Base-by-base conservation (phyloP, 2,797 vertebrate species). In the Poeciliopsis turneri region DNA sequence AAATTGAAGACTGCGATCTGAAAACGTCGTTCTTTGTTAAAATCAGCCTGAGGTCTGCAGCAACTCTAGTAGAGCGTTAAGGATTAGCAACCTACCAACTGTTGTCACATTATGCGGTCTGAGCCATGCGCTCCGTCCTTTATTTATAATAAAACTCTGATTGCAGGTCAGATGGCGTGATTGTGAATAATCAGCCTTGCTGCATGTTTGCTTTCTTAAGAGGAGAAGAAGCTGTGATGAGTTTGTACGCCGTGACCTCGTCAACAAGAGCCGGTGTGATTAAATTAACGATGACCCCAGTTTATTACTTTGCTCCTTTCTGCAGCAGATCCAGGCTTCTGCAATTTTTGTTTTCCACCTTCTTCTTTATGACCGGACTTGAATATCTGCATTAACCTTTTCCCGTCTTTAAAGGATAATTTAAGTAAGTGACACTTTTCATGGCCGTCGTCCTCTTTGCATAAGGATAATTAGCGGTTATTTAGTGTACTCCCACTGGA, bases 21-120 rank as follows among this genome's bases (percentile, higher is more conserved):
- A 93, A 94, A 94, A 95, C 90, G 91, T 94, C 92, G 92, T 82
- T 84, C 84, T 87, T 85, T 87, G 88, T 93, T 91, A 88, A 81
- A 88, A 85, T 93, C 91, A 89, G 86, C 89, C 92, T 30, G 53
- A 46, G 89, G 91, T 93, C 86, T 83, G 84, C 76, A 84, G 81
- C 83, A 91, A 89, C 78, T 91, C 89, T 82, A 88, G 85, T 25
- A 16, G 72, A 91, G 89, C 90, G 75, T 93, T 90, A 93, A 90
- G 85, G 90, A 92, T 92, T 90, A 92, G 77, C 78, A 90, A 90
- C 88, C 84, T 86, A 85, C 88, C 86, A 84, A 89, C 85, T 83
- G 90, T 89, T 85, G 78, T 87, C 85, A 86, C 82, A 78, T 84
- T 76, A 81, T 80, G 86, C 87, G 86, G 88, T 91, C 75, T 74